These are phyloP conservation scores for Eudemis profundana DNA, from an alignment of 2,888 invertebrate species.

Conservation along the genomic window DNA sequence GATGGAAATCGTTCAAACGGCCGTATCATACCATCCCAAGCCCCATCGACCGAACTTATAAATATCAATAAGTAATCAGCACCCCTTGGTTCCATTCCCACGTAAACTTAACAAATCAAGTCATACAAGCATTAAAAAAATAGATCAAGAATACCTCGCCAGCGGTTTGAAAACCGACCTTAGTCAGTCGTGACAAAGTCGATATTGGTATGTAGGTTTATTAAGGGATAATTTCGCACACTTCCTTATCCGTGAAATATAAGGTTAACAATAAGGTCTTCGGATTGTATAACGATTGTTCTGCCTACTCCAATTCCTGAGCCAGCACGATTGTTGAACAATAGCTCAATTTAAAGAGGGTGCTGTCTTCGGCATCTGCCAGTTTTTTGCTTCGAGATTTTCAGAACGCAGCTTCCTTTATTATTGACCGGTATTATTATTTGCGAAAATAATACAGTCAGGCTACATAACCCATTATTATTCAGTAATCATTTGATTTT, in stretches of 20 bases:
- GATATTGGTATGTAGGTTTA: background rate
- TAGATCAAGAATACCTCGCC: slow-evolving; percentile 66
- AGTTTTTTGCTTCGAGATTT: slow-evolving; percentile 28
- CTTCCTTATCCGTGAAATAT: slow-evolving; percentile 72
- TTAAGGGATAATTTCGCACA: slow-evolving; percentile 64
- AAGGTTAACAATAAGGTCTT: slow-evolving; percentile 61
- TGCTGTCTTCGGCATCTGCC: slow-evolving; percentile 63
- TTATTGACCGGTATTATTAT: slow-evolving; percentile 32
- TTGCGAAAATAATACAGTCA: background rate
- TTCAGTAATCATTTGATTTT: no score
- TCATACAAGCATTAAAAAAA: slow-evolving; percentile 66
- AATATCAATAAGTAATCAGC: slow-evolving; percentile 66
- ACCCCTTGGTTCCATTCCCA: slow-evolving; percentile 70
- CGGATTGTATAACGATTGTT: slow-evolving; percentile 76
- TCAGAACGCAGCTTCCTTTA: slow-evolving; percentile 11
- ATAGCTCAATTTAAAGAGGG: slow-evolving; percentile 64
- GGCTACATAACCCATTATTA: background rate
- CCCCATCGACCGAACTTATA: slow-evolving; percentile 37
- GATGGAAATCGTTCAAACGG: slow-evolving; percentile 17
- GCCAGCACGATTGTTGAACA: slow-evolving; percentile 69
- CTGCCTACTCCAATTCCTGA: slow-evolving; percentile 72
- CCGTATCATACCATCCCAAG: background rate
- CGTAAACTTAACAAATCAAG: slow-evolving; percentile 83
- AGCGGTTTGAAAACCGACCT: slow-evolving; percentile 24
- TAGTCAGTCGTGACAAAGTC: background rate